Conservation (phyloP, 1,140 invertebrate species). For the Riptortus pedestris region DNA sequence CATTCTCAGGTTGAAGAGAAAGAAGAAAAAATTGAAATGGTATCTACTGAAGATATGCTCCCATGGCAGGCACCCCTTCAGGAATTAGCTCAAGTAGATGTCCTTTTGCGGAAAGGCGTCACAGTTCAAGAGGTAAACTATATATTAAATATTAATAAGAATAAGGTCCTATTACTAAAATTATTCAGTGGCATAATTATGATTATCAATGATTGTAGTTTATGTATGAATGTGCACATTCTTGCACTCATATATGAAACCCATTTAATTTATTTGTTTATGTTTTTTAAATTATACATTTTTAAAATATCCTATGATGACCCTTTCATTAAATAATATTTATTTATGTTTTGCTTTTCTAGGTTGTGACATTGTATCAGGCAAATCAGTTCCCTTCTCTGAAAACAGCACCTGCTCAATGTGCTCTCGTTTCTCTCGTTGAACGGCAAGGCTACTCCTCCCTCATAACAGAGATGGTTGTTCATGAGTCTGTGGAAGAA, state of each 20-base stretch:
- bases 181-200: too few relatives aligned
- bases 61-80: conserved; percentile 61
- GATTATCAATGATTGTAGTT: too few relatives aligned
- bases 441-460: conserved; percentile 68
- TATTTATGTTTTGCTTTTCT: background rate
- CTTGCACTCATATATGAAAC: too few relatives aligned
- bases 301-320: too few relatives aligned
- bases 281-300: too few relatives aligned
- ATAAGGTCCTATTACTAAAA: too few relatives aligned
- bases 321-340: too few relatives aligned
- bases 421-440: conserved; percentile 67
- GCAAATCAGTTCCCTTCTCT: conserved; percentile 66
- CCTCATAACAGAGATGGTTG: conserved; percentile 65
- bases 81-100: conserved; percentile 70
- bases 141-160: conserved; percentile 37
- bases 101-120: conserved; percentile 60
- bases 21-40: conserved; percentile 57
- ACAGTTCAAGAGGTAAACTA: conserved; percentile 62
- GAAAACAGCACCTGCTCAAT: conserved; percentile 63
- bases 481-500: conserved; percentile 59
- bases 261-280: too few relatives aligned
- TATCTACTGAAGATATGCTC: conserved; percentile 51
- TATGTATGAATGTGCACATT: too few relatives aligned
- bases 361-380: conserved; percentile 43
- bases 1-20: conserved; percentile 51